Percentiles rank a stretch among this genome's conserved stretches.
phyloP scores from a whole-genome alignment of 1,140 invertebrate species.

The Brachionus paranguensis region DNA sequence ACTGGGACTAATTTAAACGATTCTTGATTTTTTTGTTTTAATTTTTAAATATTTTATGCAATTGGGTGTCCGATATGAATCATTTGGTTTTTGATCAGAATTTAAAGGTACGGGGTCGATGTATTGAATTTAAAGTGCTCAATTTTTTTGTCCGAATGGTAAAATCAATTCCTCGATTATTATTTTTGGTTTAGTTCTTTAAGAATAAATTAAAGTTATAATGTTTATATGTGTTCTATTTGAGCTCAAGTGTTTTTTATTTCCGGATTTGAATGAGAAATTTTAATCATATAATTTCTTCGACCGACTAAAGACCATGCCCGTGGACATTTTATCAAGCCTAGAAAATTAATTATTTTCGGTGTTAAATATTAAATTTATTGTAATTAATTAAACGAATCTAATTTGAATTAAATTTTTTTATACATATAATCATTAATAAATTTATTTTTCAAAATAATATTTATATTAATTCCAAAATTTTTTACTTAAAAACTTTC shows the following conservation, averaged over 20 bases:
- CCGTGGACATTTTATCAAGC: neutral
- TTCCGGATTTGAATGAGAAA: neutral
- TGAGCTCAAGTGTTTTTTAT: neutral
- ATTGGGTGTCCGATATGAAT: neutral
- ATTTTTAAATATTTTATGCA: neutral
- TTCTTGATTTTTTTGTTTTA: neutral
- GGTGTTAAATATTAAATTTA: neutral
- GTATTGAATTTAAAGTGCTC: neutral
- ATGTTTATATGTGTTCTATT: neutral
- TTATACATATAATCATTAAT: neutral
- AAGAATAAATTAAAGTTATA: neutral
- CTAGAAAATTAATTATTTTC: neutral
- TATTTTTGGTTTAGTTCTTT: neutral
- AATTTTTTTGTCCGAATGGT: neutral
- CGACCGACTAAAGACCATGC: neutral
- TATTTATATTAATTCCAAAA: too few relatives aligned
- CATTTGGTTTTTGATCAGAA: neutral
- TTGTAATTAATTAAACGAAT: neutral
- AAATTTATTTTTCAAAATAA: neutral
- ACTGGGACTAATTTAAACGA: neutral
- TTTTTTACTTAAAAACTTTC: too few relatives aligned
- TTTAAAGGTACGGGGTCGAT: neutral
- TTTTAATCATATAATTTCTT: neutral
- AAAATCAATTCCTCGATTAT: neutral
- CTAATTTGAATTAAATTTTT: neutral